phyloP scores from a whole-genome alignment of 1,140 invertebrate genomes.

The Alviniconcha marisindica region DNA sequence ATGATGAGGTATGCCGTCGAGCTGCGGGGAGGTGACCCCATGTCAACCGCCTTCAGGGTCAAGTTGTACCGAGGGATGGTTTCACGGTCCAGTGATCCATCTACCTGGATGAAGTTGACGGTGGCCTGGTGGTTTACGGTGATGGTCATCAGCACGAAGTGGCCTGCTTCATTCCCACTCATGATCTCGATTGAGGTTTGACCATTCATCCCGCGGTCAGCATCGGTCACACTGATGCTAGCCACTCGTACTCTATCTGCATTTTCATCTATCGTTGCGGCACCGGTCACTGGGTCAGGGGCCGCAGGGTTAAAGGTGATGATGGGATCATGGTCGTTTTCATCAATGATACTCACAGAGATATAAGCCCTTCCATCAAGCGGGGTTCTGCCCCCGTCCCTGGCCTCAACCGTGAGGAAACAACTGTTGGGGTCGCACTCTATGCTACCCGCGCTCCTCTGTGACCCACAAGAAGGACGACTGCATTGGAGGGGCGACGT shows the following conservation, averaged over 20 bases:
- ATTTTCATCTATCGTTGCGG: slow-evolving; percentile 95
- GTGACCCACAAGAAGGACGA: slow-evolving; percentile 46
- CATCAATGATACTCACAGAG: slow-evolving; percentile 92
- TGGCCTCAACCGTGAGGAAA: slow-evolving; percentile 94
- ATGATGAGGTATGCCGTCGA: slow-evolving; percentile 92
- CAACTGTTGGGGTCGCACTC: slow-evolving; percentile 77
- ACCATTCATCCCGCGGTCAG: slow-evolving; percentile 93
- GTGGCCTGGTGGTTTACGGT: slow-evolving; percentile 35
- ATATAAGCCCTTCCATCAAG: slow-evolving; percentile 96
- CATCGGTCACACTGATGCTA: slow-evolving; percentile 93
- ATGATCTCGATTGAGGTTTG: slow-evolving; percentile 86
- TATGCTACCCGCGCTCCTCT: slow-evolving; percentile 3
- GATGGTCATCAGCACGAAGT: slow-evolving; percentile 89
- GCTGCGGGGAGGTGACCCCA: slow-evolving; percentile 85
- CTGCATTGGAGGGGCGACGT: slow-evolving; percentile 58
- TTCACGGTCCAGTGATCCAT: slow-evolving; percentile 91
- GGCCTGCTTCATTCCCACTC: slow-evolving; percentile 91
- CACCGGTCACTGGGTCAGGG: slow-evolving; percentile 82
- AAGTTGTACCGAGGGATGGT: slow-evolving; percentile 89
- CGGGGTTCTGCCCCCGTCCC: slow-evolving; percentile 92
- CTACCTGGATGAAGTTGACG: slow-evolving; percentile 58
- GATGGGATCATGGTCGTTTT: slow-evolving; percentile 94
- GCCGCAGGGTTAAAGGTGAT: slow-evolving; percentile 92
- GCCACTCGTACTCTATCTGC: slow-evolving; percentile 92
- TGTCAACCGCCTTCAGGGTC: slow-evolving; percentile 92